Conservation (phyloP, 2,888 invertebrate species). For the Carcina quercana region DNA sequence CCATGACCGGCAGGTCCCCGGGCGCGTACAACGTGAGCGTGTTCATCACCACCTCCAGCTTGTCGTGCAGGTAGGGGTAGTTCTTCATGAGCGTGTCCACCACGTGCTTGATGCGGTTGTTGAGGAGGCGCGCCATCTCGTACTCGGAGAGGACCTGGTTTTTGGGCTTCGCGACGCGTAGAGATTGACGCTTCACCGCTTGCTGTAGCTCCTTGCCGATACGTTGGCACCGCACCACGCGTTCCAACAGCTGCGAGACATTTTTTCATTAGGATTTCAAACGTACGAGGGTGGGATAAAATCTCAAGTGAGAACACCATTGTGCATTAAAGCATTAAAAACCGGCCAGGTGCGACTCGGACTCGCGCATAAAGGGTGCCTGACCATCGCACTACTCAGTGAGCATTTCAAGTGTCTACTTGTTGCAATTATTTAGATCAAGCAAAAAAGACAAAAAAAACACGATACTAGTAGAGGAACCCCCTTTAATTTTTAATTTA, state of each 20-base stretch:
- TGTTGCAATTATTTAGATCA: too few species aligned
- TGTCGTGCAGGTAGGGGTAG: constrained; percentile 74
- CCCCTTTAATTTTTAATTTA: too few species aligned
- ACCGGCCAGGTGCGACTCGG: too few species aligned
- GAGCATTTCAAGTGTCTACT: too few species aligned
- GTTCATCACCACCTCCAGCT: constrained; percentile 52
- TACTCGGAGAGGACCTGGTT: constrained; percentile 69
- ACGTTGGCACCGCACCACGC: constrained; percentile 80
- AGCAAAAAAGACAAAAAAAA: too few species aligned
- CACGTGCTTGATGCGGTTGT: constrained; percentile 72
- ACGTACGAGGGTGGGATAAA: too few species aligned
- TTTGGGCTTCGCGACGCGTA: constrained; percentile 56
- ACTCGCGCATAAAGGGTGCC: too few species aligned
- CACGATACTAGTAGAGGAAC: too few species aligned
- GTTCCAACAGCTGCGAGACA: constrained; percentile 56
- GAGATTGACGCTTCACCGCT: constrained; percentile 55
- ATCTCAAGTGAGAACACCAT: too few species aligned
- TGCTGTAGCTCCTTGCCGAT: constrained; percentile 76
- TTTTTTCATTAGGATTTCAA: background rate
- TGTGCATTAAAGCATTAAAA: too few species aligned
- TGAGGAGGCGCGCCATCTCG: constrained; percentile 72
- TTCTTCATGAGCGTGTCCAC: constrained; percentile 74
- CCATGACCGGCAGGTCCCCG: constrained; percentile 34
- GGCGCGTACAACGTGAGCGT: constrained; percentile 61
- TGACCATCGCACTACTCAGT: too few species aligned